Evolutionary conservation across 2,888 invertebrate genomes (phyloP), one percentile per base, ranked within the genome.

Genomic region (Lochmaea crataegi): DNA sequence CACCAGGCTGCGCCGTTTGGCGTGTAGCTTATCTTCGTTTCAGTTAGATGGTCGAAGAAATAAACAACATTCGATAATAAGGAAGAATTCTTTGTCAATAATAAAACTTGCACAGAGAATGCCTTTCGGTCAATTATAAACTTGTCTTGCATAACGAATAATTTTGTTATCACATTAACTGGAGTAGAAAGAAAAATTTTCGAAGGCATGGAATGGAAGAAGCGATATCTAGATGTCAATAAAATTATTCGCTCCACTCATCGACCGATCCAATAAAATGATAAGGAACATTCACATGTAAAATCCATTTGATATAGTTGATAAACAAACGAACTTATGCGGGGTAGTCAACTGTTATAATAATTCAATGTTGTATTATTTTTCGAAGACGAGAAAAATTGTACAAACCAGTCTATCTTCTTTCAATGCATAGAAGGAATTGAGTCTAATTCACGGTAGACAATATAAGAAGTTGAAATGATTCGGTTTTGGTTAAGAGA

Each of bases 161-260:
- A 16, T 18, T 63, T 11, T 16, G 16, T 42, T 42, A 42, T 38
- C 61, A 63, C 16, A 63, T 41, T 57, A 70, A 70, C 26, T 70
- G 26, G 57, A 70, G 18, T 65, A 57, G 70, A 70, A 57, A 56
- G 12, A 48, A 65, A 70, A 61, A 51, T 57, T 57, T 45, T 41
- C 53, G 64, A 9, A 61, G 38, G n/a, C 58, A 67, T 45, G 6
- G 38, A 14, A 60, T 38, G 61, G 38, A 68, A 45, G 60, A 32
- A 68, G 6, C 61, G 56, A 7, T 70, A 70, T 70, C 70, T 57
- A 70, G 70, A 70, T 70, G 64, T 70, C 64, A 68, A 68, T 70
- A 70, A 70, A 61, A 70, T 70, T 70, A 57, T 70, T 70, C 64
- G 42, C 57, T 70, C 42, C 42, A 63, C 38, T 63, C 61, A 42